Percentiles rank a stretch among this genome's conserved stretches.
Evolutionary conservation across 2,888 invertebrate genomes (phyloP).

Genomic region (Pammene aurita): DNA sequence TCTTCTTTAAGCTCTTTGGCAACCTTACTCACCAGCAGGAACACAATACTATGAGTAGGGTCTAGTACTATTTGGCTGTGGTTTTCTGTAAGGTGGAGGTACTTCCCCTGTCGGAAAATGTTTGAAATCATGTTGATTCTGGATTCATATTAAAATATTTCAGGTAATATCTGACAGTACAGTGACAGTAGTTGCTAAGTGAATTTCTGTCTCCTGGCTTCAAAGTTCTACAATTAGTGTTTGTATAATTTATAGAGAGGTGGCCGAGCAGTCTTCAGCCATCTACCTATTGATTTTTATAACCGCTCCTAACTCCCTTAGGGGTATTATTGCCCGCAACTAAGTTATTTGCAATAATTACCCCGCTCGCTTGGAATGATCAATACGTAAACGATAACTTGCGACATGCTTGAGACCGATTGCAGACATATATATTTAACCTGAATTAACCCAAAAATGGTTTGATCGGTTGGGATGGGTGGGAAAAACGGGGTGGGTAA

Average conservation of each 20-base stretch:
- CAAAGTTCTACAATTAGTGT: slow-evolving; percentile 64
- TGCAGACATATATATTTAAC: slow-evolving; percentile 43
- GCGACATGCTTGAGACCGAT: no score
- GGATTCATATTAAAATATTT: no score
- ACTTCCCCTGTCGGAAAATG: no score
- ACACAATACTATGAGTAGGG: no score
- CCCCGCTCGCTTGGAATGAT: slow-evolving; percentile 57
- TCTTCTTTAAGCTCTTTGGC: no score
- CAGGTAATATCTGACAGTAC: no score
- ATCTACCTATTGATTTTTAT: slow-evolving; percentile 68
- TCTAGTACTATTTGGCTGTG: no score
- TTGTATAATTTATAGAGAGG: slow-evolving; percentile 62
- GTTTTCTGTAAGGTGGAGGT: no score
- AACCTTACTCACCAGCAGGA: no score
- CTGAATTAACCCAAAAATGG: not conserved
- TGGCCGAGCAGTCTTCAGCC: slow-evolving; percentile 55
- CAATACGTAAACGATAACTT: slow-evolving; percentile 48
- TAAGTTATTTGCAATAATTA: slow-evolving; percentile 71
- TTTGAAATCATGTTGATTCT: no score
- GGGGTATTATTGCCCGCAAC: slow-evolving; percentile 57
- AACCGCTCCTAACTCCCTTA: slow-evolving; percentile 55
- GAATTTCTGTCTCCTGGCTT: slow-evolving; percentile 62
- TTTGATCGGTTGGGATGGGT: no score
- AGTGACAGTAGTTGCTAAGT: slow-evolving; percentile 50
- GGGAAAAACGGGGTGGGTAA: no score